Evolutionary conservation across 2,797 vertebrate genomes (phyloP), one percentile per base, ranked within the genome.

Genomic region (Leucoraja ocellata): DNA sequence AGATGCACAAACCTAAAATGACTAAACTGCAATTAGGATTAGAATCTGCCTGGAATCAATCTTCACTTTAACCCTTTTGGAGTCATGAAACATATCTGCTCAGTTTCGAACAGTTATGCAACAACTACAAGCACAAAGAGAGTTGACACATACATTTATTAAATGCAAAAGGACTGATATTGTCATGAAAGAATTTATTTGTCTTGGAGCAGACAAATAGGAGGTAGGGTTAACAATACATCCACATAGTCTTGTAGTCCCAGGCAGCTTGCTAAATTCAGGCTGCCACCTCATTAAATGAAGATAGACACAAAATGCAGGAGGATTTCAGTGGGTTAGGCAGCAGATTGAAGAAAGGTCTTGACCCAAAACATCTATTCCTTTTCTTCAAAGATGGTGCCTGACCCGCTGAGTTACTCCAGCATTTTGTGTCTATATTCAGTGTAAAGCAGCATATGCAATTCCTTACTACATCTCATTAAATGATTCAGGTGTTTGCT

Each of bases 1-100:
- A 76, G 90, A 92, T 76, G 58, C 90, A 58, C 90, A 36, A 92
- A 92, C 2, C 28, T 92, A 76, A 76, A 92, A 76, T 36, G 18
- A 92, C 71, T 92, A 76, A 92, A 74, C 21, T 74, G 71, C 71
- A 92, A 28, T 92, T 92, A 91, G 32, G 65, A 91, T 91, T 91
- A 92, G 39, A 46, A 91, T 91, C 21, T 46, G 71, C 10, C 68
- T 91, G 65, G 21, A 91, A 71, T 92, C 90, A 92, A 92, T 92
- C 71, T 23, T 25, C 71, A 74, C 13, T 92, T 92, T 92, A 92
- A 92, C 90, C 21, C 39, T 28, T 92, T 92, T 39, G 14, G 68
- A 28, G 32, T 73, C 73, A 92, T 21, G n/a, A 76, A 91, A 23
- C 71, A 74, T 74, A 58, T 18, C 14, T 92, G 73, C 39, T 92